Base-by-base conservation (phyloP, 1,140 invertebrate genomes). In the Camponotus floridanus region DNA sequence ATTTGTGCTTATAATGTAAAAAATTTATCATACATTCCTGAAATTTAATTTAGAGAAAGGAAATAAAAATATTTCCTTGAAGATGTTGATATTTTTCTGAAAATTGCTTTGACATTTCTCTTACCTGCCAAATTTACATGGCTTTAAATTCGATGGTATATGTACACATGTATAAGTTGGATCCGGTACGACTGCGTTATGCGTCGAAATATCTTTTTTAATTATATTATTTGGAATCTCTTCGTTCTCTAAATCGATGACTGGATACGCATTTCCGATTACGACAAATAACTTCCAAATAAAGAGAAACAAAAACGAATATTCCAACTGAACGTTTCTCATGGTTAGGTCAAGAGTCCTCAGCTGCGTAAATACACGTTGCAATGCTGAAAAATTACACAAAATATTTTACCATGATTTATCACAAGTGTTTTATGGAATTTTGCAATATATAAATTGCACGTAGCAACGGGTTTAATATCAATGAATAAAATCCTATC, bases 81-180 rank as follows among this genome's bases (percentile, higher is more conserved):
- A 51, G 1, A 39, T 65, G 5, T 3, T 21, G 11, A 74, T 74
- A 57, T 26, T 59, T 76, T 3, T 76, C 61, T 42, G 5, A 9
- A 48, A 4, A 48, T 21, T 33, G 3, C 9, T 55, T 4, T 5
- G 4, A 42, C n/a, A 3, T 13, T 55, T 36, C 7, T n/a, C 85
- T 70, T 90, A 87, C 87, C 70, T 65, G 42, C 42, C 21, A 7
- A 91, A 90, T 45, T 88, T 85, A 76, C 91, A 92, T 8, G 48
- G 2, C 9, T 84, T 71, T 8, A 92, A 39, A 65, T 89, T 62
- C 33, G 84, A 18, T 13, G 88, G 31, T 39, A 87, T 42, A 8
- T 91, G 80, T 33, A 91, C 55, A 67, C 91, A 92, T 8, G 67
- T 48, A 39, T 88, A 87, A 51, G 70, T 33, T 11, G 21, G 26